Evolutionary conservation across 2,888 invertebrate species (phyloP).

Genomic region (Andrena flavipes): DNA sequence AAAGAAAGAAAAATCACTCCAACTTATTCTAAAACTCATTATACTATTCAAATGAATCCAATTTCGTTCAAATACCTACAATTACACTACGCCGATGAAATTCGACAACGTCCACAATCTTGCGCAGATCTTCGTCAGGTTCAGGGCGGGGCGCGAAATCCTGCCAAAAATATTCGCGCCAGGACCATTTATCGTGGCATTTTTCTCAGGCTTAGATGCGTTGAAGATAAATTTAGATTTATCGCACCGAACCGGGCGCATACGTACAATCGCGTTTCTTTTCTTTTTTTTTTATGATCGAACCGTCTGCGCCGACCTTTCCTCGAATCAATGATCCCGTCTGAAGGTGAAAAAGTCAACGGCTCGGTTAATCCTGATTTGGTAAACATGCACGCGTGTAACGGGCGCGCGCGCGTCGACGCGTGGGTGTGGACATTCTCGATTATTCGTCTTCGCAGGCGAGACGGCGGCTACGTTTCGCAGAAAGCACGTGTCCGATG

Average conservation of each 20-base stretch:
- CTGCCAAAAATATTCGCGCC: slow-evolving; percentile 1
- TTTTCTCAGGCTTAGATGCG: slow-evolving; percentile 34
- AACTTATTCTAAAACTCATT: no score
- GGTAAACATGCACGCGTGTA: slow-evolving; percentile 58
- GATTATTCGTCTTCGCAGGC: slow-evolving; percentile 20
- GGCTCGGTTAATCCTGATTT: slow-evolving; percentile 55
- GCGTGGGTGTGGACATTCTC: slow-evolving; percentile 36
- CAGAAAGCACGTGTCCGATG: slow-evolving; percentile 48
- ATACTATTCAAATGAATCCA: no score
- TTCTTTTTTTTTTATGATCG: slow-evolving; percentile 26
- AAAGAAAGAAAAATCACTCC: no score
- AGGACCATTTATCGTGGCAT: not conserved
- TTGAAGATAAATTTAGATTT: slow-evolving; percentile 48
- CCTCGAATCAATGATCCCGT: slow-evolving; percentile 69
- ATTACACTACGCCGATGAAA: not conserved
- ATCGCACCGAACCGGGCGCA: slow-evolving; percentile 10
- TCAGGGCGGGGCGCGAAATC: not conserved
- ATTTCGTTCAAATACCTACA: not conserved
- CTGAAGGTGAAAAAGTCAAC: slow-evolving; percentile 74
- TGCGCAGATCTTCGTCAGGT: not conserved
- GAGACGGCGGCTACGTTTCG: slow-evolving; percentile 25
- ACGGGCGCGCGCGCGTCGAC: slow-evolving; percentile 18
- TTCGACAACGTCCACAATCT: not conserved
- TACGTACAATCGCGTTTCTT: not conserved
- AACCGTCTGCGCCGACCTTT: slow-evolving; percentile 52